Evolutionary conservation across 2,113 vertebrate genomes (phyloP).

Genomic region (Myrmecophaga tridactyla): DNA sequence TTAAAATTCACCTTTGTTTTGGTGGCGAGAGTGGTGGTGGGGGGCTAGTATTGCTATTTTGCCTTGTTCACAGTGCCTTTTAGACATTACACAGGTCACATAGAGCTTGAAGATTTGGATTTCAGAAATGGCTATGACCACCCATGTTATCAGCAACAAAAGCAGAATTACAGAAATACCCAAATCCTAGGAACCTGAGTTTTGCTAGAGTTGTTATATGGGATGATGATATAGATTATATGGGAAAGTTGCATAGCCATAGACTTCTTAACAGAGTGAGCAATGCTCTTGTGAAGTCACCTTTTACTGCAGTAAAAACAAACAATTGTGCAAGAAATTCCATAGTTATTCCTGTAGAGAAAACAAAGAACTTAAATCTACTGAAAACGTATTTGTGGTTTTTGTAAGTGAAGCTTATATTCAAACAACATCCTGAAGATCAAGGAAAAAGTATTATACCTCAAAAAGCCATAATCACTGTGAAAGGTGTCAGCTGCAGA

Average conservation of each 20-base stretch:
- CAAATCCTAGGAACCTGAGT: slow-evolving; percentile 94
- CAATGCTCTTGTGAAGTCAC: slow-evolving; percentile 93
- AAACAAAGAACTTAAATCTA: slow-evolving; percentile 90
- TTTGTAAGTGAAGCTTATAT: slow-evolving; percentile 94
- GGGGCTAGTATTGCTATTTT: slow-evolving; percentile 78
- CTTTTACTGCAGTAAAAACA: slow-evolving; percentile 89
- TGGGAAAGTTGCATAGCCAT: slow-evolving; percentile 91
- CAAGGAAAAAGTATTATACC: slow-evolving; percentile 91
- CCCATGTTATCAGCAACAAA: slow-evolving; percentile 94
- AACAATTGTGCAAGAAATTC: slow-evolving; percentile 92
- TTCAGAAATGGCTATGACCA: slow-evolving; percentile 84
- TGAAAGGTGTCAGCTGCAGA: slow-evolving; percentile 94
- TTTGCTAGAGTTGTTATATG: slow-evolving; percentile 93
- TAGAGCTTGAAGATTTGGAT: slow-evolving; percentile 80
- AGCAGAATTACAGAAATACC: slow-evolving; percentile 95
- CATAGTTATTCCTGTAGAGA: slow-evolving; percentile 89
- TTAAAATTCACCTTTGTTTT: not conserved
- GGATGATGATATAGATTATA: slow-evolving; percentile 86
- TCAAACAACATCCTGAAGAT: slow-evolving; percentile 92
- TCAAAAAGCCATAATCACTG: slow-evolving; percentile 94
- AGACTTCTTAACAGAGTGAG: slow-evolving; percentile 94
- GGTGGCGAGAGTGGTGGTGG: too few relatives aligned
- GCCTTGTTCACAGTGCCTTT: not conserved
- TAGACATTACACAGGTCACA: not conserved
- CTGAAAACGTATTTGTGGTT: slow-evolving; percentile 93